Conservation (phyloP, 1,140 invertebrate species). For the Gryllus bimaculatus region DNA sequence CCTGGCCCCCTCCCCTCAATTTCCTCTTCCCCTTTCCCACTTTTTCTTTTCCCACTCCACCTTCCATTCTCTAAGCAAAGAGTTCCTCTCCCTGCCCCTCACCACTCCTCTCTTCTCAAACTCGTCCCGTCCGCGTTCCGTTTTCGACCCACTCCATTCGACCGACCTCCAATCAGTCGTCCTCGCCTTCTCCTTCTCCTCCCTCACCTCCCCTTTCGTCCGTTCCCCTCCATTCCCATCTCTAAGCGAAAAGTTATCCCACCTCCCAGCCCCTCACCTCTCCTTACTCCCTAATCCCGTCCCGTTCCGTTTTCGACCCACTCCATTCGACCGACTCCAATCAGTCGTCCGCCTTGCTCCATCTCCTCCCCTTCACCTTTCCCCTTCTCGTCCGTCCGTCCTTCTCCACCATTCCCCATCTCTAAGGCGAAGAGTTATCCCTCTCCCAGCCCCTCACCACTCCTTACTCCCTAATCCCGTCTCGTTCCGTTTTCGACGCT, state of each 20-base stretch:
- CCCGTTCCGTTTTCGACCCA: conserved; percentile 11
- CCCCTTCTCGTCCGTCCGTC: background rate
- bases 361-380: background rate
- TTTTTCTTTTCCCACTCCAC: no score
- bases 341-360: background rate
- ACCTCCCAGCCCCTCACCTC: background rate
- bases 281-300: background rate
- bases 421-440: conserved; percentile 13
- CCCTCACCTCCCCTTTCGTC: no score
- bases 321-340: no score
- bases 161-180: no score
- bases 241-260: conserved; percentile 11
- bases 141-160: background rate
- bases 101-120: background rate
- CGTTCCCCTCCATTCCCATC: background rate
- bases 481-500: conserved; percentile 13
- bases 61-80: no score
- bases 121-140: background rate
- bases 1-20: no score
- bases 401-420: background rate
- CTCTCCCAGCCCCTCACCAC: background rate
- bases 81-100: no score
- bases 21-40: no score
- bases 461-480: background rate
- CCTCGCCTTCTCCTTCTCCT: background rate